Base-by-base conservation (phyloP, 2,113 vertebrate genomes). In the Echinops telfairi region DNA sequence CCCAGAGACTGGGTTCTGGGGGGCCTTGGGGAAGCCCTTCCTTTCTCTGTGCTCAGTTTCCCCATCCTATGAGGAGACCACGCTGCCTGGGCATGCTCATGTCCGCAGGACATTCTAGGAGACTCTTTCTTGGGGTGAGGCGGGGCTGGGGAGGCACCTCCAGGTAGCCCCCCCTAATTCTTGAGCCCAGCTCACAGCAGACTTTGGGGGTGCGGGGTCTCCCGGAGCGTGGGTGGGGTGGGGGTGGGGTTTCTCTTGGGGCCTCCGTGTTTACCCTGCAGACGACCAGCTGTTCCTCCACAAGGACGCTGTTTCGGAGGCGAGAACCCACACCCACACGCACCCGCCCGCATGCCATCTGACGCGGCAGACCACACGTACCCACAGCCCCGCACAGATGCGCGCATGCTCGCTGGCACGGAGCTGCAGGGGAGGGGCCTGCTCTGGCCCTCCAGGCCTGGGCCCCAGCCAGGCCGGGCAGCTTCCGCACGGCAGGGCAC, bases 281-380 rank as follows among this genome's bases (percentile, higher is more conserved):
- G 12, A 77, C 68, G 83, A 83, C 93, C 90, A 91, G 90, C 68
- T 64, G 82, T 58, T 22, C 10, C 68, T 89, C 84, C 78, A 38
- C 0, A 3, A 73, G 57, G 79, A 93, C 43, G 15, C 33, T 87
- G 82, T 80, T 92, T 79, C 36, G 90, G 78, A 95, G 82, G 91
- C 14, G 68, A 94, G 91, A 95, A 43, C 43, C 89, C 91, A 33
- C 76, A 0, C 27, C 0, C 73, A 2, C 71, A 0, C 77, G 3
- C 70, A 7, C 96, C 23, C 77, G 33, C 92, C 68, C 86, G 16
- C 91, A 64, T 57, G 9, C 96, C 94, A 92, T 92, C 93, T 95
- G 94, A 94, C 0, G 77, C 0, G 75, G 89, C 93, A 96, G 94
- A 91, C 95, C 80, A 5, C 93, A 33, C 58, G 47, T 76, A 77